Base-by-base conservation (phyloP, 2,888 invertebrate genomes). In the Sipunculus nudus region DNA sequence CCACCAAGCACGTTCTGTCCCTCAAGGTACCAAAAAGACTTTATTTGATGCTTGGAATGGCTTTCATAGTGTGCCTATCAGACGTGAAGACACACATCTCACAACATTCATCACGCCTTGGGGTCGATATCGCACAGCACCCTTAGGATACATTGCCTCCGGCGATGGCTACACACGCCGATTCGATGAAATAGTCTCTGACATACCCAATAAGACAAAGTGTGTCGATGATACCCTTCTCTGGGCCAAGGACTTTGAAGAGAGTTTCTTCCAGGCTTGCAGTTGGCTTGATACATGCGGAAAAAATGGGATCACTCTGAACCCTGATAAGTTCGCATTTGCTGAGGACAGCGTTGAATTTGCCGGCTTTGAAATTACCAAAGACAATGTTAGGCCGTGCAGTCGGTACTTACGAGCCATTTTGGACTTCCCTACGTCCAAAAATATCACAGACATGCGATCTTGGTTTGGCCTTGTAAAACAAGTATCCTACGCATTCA, bases 391-490 rank as follows among this genome's bases (percentile, higher is more conserved):
- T 25, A 65, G 63, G 47, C 68, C 67, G n/a, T 65, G 68, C 52
- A 26, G 53, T 2, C 65, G 65, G 49, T 70, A 60, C 49, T 41
- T 72, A 28, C 59, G 63, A 41, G 68, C 65, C 21, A 65, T 72
- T n/a, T 21, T 40, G 4, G 61, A 72, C 21, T 73, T 72, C 53
- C 68, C 67, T 1, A 61, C 65, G 13, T 70, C 71, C 3, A 58
- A 39, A 16, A 61, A 63, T 50, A 67, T 67, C 32, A 72, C 70
- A 3, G 71, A 71, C 53, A 39, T 71, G 1, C 54, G 68, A 13
- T 70, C 68, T 3, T 74, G 72, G 73, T 74, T 74, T 54, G 70
- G 69, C 1, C 65, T 74, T 21, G 48, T 73, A 8, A 72, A 68
- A 53, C 71, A 71, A 57, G 68, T 70, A 1, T 62, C 66, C 3